phyloP scores from a whole-genome alignment of 1,140 invertebrate species.

The Parasteatoda tepidariorum region DNA sequence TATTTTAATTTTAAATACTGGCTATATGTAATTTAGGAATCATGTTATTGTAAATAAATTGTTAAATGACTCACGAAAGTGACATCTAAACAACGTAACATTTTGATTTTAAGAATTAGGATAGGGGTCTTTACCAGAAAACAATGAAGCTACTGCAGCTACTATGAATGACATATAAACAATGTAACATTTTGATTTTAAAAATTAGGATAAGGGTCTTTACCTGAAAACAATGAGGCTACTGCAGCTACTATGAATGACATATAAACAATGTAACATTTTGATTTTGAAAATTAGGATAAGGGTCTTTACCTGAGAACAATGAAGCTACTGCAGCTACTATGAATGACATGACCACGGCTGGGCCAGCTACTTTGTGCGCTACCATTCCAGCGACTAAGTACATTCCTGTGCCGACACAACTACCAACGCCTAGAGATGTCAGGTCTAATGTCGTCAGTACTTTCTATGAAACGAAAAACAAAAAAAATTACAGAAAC shows the following conservation, averaged over 20 bases:
- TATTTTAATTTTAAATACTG: too few species aligned
- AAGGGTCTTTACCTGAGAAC: constrained; percentile 80
- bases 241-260: neutral
- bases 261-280: neutral
- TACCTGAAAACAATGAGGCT: neutral
- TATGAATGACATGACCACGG: constrained; percentile 87
- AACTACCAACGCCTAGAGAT: constrained; percentile 89
- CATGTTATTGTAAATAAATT: too few species aligned
- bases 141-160: too few species aligned
- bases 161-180: too few species aligned
- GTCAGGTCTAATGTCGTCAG: constrained; percentile 89
- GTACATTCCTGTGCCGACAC: constrained; percentile 94
- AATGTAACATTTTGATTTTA: too few species aligned
- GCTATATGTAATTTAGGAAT: too few species aligned
- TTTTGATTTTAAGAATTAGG: too few species aligned
- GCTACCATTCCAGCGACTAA: constrained; percentile 91
- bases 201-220: neutral
- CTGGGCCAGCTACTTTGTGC: constrained; percentile 85
- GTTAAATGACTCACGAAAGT: too few species aligned
- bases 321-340: constrained; percentile 91
- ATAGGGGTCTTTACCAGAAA: too few species aligned
- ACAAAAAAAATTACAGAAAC: neutral
- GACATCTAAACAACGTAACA: too few species aligned
- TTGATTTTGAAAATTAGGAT: neutral
- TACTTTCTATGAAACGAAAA: constrained; percentile 77